A percentile compares a stretch with the other conserved stretches of the same genome.
phyloP scores from a whole-genome alignment of 2,888 invertebrate species.

The Drosophila villosipedis region DNA sequence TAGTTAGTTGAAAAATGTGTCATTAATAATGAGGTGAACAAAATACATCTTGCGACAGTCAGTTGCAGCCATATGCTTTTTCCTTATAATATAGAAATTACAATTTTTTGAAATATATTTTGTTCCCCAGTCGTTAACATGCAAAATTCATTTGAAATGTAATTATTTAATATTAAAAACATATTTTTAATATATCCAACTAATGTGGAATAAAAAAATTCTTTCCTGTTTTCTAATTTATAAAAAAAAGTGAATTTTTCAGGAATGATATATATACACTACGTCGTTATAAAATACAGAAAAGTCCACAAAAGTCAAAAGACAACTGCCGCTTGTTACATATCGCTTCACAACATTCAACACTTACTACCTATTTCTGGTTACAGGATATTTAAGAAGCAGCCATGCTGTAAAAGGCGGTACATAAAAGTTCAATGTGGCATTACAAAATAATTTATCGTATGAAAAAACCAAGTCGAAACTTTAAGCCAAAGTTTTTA shows the following conservation, averaged over 20 bases:
- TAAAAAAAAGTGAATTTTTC: not conserved
- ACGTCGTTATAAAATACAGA: too few relatives aligned
- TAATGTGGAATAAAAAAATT: not conserved
- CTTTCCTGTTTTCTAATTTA: not conserved
- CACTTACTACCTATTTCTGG: not conserved
- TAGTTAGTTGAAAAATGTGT: not conserved
- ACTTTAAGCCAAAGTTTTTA: conserved; percentile 72
- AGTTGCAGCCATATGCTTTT: too few relatives aligned
- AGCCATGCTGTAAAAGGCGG: conserved; percentile 13
- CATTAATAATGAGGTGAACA: not conserved
- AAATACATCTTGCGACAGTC: too few relatives aligned
- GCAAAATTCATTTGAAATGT: not conserved
- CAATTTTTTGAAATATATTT: too few relatives aligned
- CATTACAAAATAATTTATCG: conserved; percentile 63
- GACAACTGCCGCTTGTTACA: not conserved
- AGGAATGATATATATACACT: not conserved
- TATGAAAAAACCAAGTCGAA: conserved; percentile 37
- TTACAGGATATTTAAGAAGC: conserved; percentile 24
- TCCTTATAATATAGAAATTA: too few relatives aligned
- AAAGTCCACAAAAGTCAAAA: too few relatives aligned
- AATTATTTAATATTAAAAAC: not conserved
- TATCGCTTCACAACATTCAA: not conserved
- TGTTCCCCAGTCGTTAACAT: not conserved
- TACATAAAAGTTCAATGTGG: conserved; percentile 45
- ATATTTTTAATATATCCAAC: not conserved